Conservation (phyloP, 2,888 invertebrate species). For the Cheilosia grossa region DNA sequence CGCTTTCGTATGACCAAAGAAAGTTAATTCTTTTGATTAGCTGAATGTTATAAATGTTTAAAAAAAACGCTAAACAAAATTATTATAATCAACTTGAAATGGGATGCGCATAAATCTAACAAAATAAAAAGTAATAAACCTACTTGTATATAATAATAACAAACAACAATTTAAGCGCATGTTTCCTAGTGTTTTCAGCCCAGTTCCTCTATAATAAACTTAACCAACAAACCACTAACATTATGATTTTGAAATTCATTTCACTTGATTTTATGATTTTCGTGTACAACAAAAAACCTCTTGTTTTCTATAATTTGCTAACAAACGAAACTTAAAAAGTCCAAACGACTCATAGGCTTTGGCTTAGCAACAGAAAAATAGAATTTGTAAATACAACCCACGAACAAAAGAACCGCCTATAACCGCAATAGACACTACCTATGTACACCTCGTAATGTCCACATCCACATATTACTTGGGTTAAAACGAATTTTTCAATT, state of each 20-base stretch:
- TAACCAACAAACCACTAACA: constrained; percentile 61
- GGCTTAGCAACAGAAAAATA: constrained; percentile 21
- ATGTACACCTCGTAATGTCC: constrained; percentile 59
- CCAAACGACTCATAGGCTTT: constrained; percentile 37
- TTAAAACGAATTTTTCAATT: constrained; percentile 26
- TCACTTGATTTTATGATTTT: constrained; percentile 19
- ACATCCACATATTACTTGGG: constrained; percentile 31
- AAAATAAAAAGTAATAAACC: constrained; percentile 2
- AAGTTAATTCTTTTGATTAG: constrained; percentile 52
- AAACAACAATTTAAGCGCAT: constrained; percentile 38
- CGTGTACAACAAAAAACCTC: constrained; percentile 18
- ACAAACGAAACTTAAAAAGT: constrained; percentile 18
- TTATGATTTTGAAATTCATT: constrained; percentile 38
- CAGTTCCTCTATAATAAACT: constrained; percentile 26
- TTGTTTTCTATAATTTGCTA: constrained; percentile 54
- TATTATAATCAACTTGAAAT: constrained; percentile 36
- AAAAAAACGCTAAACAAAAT: constrained; percentile 58
- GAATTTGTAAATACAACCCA: constrained; percentile 26
- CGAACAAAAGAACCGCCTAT: constrained; percentile 37
- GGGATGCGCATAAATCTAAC: constrained; percentile 55
- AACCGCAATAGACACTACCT: constrained; percentile 33
- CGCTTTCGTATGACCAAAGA: constrained; percentile 28
- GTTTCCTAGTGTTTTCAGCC: constrained; percentile 52
- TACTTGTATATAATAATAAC: constrained; percentile 20
- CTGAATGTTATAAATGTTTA: constrained; percentile 72